Base-by-base conservation (phyloP, 1,140 invertebrate genomes). In the Sminthurinus signatus region DNA sequence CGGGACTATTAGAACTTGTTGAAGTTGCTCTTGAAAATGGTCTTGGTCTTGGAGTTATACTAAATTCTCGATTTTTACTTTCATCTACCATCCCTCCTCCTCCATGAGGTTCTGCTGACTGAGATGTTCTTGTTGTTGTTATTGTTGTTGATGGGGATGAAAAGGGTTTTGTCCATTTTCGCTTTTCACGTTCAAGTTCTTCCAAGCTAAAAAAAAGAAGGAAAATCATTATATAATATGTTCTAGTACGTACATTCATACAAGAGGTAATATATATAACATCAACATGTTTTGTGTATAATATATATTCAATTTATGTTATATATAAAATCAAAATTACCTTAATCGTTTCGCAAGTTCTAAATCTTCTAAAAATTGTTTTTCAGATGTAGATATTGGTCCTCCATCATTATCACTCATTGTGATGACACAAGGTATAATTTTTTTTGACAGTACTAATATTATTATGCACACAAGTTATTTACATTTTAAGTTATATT, bases 311-410 rank as follows among this genome's bases (percentile, higher is more conserved):
- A n/a, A n/a, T n/a, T n/a, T n/a, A n/a, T n/a, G n/a, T n/a, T n/a
- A n/a, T n/a, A n/a, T n/a, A n/a, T 36, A 5, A 36, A 36, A 36
- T 36, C 32, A 36, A 36, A 36, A 36, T 36, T 36, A 36, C 32
- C 89, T 91, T 25, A 93, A 77, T 57, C 88, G 88, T 75, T 87
- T 88, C 5, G 89, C 89, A 74, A 85, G 84, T 76, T 91, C 89
- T 73, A 93, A 78, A 75, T 93, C 89, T 69, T 88, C 86, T 78
- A 89, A 81, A 75, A 88, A 91, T 75, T 91, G 85, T 71, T 84
- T 82, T 72, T 91, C 89, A 19, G 46, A 51, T 36, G 50, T 44
- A n/a, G 48, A 58, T 12, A 58, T 42, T 27, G 27, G 15, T 31
- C 19, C 28, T n/a, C 52, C 10, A 12, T 65, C 43, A 17, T 21